Evolutionary conservation across 2,797 vertebrate species (phyloP).

Genomic region (Lophius americanus): DNA sequence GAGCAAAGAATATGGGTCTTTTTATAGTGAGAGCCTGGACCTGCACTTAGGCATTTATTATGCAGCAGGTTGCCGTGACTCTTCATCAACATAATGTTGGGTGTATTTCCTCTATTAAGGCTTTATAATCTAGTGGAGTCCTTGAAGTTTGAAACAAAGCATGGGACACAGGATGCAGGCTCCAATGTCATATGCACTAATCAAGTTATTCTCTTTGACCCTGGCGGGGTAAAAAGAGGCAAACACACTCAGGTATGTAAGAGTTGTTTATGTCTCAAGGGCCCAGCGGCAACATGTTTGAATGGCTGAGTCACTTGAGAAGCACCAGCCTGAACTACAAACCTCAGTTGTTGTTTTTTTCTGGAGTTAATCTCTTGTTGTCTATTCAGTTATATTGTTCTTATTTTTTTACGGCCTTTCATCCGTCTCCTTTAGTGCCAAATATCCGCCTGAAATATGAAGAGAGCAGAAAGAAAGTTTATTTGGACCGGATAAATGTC

Average conservation of each 20-base stretch:
- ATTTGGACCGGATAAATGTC: slow-evolving; percentile 11
- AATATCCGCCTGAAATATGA: slow-evolving; percentile 3
- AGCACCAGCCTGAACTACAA: slow-evolving; percentile 17
- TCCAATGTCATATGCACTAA: slow-evolving; percentile 52
- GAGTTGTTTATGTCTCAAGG: slow-evolving; percentile 45
- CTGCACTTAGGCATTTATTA: slow-evolving; percentile 3
- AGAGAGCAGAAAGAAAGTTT: neutral
- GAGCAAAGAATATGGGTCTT: neutral
- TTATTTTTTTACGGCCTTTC: slow-evolving; percentile 5
- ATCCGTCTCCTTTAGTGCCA: neutral
- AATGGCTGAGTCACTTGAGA: slow-evolving; percentile 57
- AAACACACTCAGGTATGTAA: slow-evolving; percentile 67
- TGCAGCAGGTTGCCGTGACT: slow-evolving; percentile 10
- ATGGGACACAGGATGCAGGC: slow-evolving; percentile 33
- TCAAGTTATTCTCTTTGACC: slow-evolving; percentile 61
- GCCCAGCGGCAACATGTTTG: slow-evolving; percentile 47
- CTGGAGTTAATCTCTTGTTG: slow-evolving; percentile 35
- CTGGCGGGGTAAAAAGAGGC: slow-evolving; percentile 18
- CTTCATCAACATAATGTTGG: neutral
- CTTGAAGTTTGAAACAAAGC: slow-evolving; percentile 1
- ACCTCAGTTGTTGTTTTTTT: slow-evolving; percentile 25
- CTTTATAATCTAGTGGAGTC: neutral
- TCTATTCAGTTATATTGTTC: slow-evolving; percentile 22
- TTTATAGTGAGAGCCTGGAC: neutral
- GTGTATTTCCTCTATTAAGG: slow-evolving; percentile 14